Evolutionary conservation across 2,888 invertebrate species (phyloP), one percentile per base, ranked within the genome.

Genomic region (Pedicia rivosa): DNA sequence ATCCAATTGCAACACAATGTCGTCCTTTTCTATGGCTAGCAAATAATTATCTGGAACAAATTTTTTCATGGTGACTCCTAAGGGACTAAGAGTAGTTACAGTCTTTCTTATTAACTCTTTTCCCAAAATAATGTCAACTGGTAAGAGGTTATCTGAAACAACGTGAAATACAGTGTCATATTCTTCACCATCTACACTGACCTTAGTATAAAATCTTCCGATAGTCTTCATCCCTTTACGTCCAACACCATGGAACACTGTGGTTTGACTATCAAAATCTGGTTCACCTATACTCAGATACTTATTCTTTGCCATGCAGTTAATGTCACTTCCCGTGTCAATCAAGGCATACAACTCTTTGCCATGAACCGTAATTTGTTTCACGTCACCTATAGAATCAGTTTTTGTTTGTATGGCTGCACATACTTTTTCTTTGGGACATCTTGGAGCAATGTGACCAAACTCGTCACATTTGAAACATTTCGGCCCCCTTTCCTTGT

Each of bases 371-470:
- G 8, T 24, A 24, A 24, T 24, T 24, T 24, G 8, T n/a, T n/a
- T 4, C n/a, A 10, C 24, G 24, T 8, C 24, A 8, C n/a, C n/a
- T 24, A 24, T n/a, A 8, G 24, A 8, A 3, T 24, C 9, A 10
- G n/a, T n/a, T n/a, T n/a, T n/a, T n/a, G n/a, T n/a, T n/a, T n/a
- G n/a, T n/a, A n/a, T n/a, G n/a, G n/a, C n/a, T n/a, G n/a, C n/a
- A n/a, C n/a, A n/a, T 2, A 10, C 13, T 27, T 27, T 13, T 3
- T 12, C 7, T 12, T 13, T 26, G 4, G 7, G 15, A 4, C 26
- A 35, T 4, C 26, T 25, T 17, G 24, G 24, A n/a, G 26, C 35
- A 25, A 35, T 35, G 13, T 35, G 35, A 15, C 35, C 35, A 26
- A 15, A 26, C 16, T 17, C 16, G 7, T 17, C 13, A 27, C 35